phyloP scores from a whole-genome alignment of 1,140 invertebrate species.

The Atta texana region DNA sequence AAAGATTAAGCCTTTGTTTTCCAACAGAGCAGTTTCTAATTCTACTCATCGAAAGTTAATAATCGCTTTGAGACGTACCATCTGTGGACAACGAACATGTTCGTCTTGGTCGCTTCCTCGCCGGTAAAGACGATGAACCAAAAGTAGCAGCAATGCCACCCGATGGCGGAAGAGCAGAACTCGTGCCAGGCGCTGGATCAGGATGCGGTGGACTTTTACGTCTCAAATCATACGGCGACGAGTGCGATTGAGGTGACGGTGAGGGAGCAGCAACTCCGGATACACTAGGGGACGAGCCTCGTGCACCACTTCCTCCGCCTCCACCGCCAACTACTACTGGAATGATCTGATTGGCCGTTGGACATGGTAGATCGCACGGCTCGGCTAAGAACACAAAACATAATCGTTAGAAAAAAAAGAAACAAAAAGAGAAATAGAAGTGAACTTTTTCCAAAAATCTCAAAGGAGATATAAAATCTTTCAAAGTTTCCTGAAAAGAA shows the following conservation, averaged over 20 bases:
- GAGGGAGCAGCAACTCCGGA: slow-evolving; percentile 85
- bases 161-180: slow-evolving; percentile 84
- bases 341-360: slow-evolving; percentile 89
- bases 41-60: neutral
- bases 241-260: slow-evolving; percentile 88
- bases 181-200: slow-evolving; percentile 84
- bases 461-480: neutral
- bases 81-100: slow-evolving; percentile 88
- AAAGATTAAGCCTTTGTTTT: neutral
- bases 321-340: slow-evolving; percentile 81
- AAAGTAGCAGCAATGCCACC: slow-evolving; percentile 84
- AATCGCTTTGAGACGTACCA: slow-evolving; percentile 84
- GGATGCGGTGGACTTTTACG: slow-evolving; percentile 91
- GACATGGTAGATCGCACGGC: slow-evolving; percentile 91
- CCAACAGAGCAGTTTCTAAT: neutral
- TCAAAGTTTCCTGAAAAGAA: neutral
- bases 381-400: slow-evolving; percentile 86
- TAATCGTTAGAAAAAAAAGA: neutral
- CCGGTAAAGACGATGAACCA: slow-evolving; percentile 91
- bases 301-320: slow-evolving; percentile 80
- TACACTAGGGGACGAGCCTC: slow-evolving; percentile 85
- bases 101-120: slow-evolving; percentile 92
- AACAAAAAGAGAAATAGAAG: neutral
- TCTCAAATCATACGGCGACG: slow-evolving; percentile 94
- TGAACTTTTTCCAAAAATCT: neutral